These are phyloP conservation scores for Brachionus calyciflorus DNA, from an alignment of 1,140 invertebrate species.

Conservation along the genomic window DNA sequence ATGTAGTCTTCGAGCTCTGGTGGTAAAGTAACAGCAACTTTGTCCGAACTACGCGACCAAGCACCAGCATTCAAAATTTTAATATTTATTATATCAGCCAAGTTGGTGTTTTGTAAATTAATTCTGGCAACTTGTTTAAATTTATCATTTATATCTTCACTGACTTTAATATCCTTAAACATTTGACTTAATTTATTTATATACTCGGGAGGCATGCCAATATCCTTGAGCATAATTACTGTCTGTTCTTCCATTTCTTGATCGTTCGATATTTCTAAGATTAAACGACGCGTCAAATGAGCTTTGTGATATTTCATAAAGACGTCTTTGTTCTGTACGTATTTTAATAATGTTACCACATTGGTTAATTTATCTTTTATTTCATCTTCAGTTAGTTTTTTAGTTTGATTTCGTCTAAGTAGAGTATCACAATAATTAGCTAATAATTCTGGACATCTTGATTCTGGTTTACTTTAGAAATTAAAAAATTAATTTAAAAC, in stretches of 20 bases:
- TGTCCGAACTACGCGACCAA: conserved; percentile 84
- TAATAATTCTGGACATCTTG: conserved; percentile 94
- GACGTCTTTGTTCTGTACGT: conserved; percentile 98
- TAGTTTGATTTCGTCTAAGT: conserved; percentile 83
- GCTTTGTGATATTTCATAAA: conserved; percentile 99
- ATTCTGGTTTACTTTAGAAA: conserved; percentile 65
- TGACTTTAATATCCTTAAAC: conserved; percentile 96
- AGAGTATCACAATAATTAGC: conserved; percentile 99
- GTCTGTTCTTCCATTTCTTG: conserved; percentile 99
- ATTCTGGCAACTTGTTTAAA: conserved; percentile 68
- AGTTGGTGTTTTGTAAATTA: conserved; percentile 22
- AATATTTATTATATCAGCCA: conserved; percentile 60
- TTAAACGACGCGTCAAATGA: conserved; percentile 88
- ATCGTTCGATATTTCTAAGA: conserved; percentile 92
- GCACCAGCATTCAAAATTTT: conserved; percentile 96
- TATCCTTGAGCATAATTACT: conserved; percentile 83
- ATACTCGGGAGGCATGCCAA: conserved; percentile 98
- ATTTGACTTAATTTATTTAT: conserved; percentile 95
- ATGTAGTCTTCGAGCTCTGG: conserved; percentile 96
- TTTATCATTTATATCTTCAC: conserved; percentile 93
- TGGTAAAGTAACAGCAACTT: conserved; percentile 89
- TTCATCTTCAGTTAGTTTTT: conserved; percentile 92
- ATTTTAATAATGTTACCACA: conserved; percentile 91
- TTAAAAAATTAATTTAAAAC: background rate
- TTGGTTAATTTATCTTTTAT: conserved; percentile 84